Percentiles rank a stretch among this genome's conserved stretches.
These are phyloP conservation scores for Misgurnus mizolepis DNA, from an alignment of 2,113 vertebrate species.

Conservation along the genomic window DNA sequence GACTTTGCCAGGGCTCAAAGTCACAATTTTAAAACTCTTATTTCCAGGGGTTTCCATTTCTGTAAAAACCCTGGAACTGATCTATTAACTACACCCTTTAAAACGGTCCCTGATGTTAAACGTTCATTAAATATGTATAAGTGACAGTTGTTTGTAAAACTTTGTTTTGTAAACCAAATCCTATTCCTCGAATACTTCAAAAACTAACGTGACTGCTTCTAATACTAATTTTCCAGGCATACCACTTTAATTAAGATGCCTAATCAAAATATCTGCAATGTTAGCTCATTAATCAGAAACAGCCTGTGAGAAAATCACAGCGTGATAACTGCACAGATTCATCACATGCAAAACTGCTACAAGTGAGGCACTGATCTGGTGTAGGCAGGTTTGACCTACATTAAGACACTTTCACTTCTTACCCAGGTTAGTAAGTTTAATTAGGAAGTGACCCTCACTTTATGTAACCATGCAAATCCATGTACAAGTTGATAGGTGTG, in stretches of 20 bases:
- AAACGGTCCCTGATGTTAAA: no score
- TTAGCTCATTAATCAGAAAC: constrained; percentile 25
- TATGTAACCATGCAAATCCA: background rate
- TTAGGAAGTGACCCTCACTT: background rate
- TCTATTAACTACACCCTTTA: background rate
- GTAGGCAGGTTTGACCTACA: background rate
- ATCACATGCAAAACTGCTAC: background rate
- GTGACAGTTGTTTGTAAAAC: no score
- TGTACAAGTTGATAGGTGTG: background rate
- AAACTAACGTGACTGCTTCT: background rate
- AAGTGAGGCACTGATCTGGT: background rate
- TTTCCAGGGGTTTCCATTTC: background rate
- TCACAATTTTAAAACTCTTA: background rate
- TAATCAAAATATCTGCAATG: constrained; percentile 9
- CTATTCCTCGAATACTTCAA: background rate
- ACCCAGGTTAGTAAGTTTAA: background rate
- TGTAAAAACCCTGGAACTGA: background rate
- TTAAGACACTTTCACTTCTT: background rate
- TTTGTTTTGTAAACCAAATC: background rate
- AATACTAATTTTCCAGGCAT: background rate
- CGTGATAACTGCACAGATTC: background rate
- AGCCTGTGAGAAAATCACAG: background rate
- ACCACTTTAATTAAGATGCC: background rate
- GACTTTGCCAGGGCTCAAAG: no score
- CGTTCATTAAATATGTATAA: no score